Conservation (phyloP, 1,140 invertebrate genomes). For the Rhizoglyphus robini region DNA sequence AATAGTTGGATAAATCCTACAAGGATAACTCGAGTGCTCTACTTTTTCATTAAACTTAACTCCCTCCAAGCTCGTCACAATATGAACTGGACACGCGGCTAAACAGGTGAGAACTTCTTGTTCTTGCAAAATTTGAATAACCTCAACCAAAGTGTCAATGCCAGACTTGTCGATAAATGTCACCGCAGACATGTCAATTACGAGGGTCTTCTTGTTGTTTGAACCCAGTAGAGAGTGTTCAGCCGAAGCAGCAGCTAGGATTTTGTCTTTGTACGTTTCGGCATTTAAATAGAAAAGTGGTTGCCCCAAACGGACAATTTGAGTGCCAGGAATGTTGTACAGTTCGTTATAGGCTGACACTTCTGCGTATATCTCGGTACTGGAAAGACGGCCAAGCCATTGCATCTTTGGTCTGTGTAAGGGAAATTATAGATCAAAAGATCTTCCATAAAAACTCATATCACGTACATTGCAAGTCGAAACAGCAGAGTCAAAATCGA, state of each 20-base stretch:
- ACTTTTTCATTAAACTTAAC: neutral
- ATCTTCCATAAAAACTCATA: too few species aligned
- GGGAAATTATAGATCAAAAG: neutral
- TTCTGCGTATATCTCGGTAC: neutral
- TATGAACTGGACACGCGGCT: conserved; percentile 3
- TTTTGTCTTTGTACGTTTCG: conserved; percentile 43
- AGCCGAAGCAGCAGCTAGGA: conserved; percentile 37
- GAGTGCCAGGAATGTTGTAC: conserved; percentile 41
- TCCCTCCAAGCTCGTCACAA: neutral
- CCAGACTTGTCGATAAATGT: conserved; percentile 55
- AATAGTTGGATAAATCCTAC: conserved; percentile 47
- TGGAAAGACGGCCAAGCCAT: neutral
- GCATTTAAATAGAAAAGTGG: conserved; percentile 59
- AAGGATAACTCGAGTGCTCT: neutral
- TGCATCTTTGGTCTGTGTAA: neutral
- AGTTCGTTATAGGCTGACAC: neutral
- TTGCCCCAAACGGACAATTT: conserved; percentile 61
- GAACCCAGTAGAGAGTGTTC: neutral
- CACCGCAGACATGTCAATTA: conserved; percentile 53
- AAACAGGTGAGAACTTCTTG: neutral
- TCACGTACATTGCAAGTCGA: conserved; percentile 34
- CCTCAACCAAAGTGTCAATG: conserved; percentile 41
- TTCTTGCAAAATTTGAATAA: neutral
- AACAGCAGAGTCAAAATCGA: conserved; percentile 39
- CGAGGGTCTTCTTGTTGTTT: conserved; percentile 31